Conservation (phyloP, 2,113 vertebrate species). For the Seriola rivoliana region DNA sequence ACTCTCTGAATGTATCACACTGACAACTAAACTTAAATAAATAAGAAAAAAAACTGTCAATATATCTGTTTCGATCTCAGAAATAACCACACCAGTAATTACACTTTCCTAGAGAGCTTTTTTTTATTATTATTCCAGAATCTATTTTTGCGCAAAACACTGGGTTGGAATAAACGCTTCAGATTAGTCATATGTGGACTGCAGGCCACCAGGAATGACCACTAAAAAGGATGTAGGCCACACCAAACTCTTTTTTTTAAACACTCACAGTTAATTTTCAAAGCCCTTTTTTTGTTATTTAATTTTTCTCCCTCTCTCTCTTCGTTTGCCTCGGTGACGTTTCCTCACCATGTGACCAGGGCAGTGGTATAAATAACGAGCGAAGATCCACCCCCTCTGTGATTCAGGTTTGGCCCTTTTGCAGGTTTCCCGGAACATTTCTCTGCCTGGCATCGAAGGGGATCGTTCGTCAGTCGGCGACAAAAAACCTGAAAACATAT, state of each 20-base stretch:
- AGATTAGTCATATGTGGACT: constrained; percentile 44
- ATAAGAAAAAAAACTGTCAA: not conserved
- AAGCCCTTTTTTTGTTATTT: constrained; percentile 51
- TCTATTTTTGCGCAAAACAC: constrained; percentile 50
- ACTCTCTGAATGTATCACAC: not conserved
- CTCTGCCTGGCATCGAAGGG: constrained; percentile 36
- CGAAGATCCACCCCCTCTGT: constrained; percentile 88
- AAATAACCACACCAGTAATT: constrained; percentile 16
- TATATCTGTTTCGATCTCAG: not conserved
- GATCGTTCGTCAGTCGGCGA: constrained; percentile 41
- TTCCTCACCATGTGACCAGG: constrained; percentile 87
- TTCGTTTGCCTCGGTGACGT: constrained; percentile 85
- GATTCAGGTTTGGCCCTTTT: constrained; percentile 85
- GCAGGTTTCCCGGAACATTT: constrained; percentile 67
- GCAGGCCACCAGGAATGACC: constrained; percentile 52
- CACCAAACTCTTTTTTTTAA: constrained; percentile 60
- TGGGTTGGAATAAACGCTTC: constrained; percentile 45
- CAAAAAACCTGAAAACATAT: constrained; percentile 62
- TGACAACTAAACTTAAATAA: not conserved
- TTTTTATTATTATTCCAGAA: constrained; percentile 34
- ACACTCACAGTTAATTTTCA: constrained; percentile 69
- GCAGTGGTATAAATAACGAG: constrained; percentile 84
- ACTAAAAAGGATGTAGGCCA: constrained; percentile 64
- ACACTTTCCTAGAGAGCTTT: constrained; percentile 48
- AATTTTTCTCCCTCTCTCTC: constrained; percentile 46